Percentiles rank a stretch among this genome's conserved stretches.
Conservation (phyloP, 2,888 invertebrate species). For the Drosophila eohydei region DNA sequence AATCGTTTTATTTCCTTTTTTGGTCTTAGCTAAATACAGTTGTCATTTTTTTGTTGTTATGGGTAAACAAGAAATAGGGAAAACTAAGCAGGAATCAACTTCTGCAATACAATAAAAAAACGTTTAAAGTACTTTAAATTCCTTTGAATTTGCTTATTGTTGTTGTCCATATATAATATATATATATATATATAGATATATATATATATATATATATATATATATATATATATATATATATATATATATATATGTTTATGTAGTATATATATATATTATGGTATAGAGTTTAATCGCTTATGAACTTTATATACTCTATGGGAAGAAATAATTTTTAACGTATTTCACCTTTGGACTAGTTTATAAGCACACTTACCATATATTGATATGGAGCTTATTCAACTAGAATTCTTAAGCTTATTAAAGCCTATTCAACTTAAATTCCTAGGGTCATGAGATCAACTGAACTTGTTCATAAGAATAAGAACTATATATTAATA, state of each 20-base stretch:
- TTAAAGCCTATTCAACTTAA: too few relatives aligned
- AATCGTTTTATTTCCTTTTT: not conserved
- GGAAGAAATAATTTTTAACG: too few relatives aligned
- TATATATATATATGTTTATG: not conserved
- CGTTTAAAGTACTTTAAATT: not conserved
- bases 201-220: too few relatives aligned
- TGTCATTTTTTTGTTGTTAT: not conserved
- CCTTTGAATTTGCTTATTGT: not conserved
- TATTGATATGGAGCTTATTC: too few relatives aligned
- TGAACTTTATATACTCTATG: too few relatives aligned
- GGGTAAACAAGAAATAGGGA: not conserved
- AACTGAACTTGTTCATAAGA: not conserved
- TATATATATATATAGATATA: not conserved
- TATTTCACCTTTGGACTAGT: too few relatives aligned
- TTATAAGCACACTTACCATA: too few relatives aligned
- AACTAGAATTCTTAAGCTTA: too few relatives aligned
- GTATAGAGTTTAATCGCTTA: too few relatives aligned
- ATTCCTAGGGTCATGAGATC: too few relatives aligned
- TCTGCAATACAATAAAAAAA: not conserved
- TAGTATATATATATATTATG: too few relatives aligned
- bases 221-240: not conserved
- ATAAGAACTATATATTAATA: not conserved
- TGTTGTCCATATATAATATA: not conserved
- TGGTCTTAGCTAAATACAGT: conserved; percentile 1
- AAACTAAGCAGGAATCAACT: conserved; percentile 2